These are phyloP conservation scores for Ephestia elutella DNA, from an alignment of 1,140 invertebrate genomes.

Conservation along the genomic window DNA sequence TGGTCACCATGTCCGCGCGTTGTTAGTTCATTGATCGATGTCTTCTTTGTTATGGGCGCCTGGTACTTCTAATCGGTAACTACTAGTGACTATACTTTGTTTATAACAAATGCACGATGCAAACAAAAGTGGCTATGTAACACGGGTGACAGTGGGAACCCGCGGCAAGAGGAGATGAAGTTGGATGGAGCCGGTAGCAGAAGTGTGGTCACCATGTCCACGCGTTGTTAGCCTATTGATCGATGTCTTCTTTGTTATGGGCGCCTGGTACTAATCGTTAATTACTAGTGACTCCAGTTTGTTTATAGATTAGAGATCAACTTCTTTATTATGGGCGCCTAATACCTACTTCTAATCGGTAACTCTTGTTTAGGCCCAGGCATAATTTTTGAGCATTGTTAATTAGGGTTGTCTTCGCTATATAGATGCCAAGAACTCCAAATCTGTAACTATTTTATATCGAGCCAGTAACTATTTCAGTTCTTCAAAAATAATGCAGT, in stretches of 20 bases:
- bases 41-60: constrained; percentile 19
- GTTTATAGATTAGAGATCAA: constrained; percentile 20
- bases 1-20: constrained; percentile 45
- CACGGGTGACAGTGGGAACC: constrained; percentile 24
- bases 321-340: constrained; percentile 19
- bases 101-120: constrained; percentile 2
- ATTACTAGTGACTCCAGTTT: background rate
- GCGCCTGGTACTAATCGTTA: constrained; percentile 15
- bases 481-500: too few species aligned
- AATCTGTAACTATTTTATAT: too few species aligned
- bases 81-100: background rate
- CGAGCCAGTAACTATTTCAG: too few species aligned
- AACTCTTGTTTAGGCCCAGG: background rate
- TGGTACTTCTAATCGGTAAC: constrained; percentile 16
- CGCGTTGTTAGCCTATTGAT: constrained; percentile 24
- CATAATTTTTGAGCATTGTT: too few species aligned
- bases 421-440: too few species aligned
- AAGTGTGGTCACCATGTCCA: constrained; percentile 50
- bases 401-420: too few species aligned
- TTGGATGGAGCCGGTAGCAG: constrained; percentile 39
- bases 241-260: constrained; percentile 25
- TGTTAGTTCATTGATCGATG: constrained; percentile 26
- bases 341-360: constrained; percentile 12
- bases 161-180: constrained; percentile 37
- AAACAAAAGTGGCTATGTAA: constrained; percentile 6